These are phyloP conservation scores for Epinephelus malabaricus DNA, from an alignment of 2,797 vertebrate species.

Conservation along the genomic window DNA sequence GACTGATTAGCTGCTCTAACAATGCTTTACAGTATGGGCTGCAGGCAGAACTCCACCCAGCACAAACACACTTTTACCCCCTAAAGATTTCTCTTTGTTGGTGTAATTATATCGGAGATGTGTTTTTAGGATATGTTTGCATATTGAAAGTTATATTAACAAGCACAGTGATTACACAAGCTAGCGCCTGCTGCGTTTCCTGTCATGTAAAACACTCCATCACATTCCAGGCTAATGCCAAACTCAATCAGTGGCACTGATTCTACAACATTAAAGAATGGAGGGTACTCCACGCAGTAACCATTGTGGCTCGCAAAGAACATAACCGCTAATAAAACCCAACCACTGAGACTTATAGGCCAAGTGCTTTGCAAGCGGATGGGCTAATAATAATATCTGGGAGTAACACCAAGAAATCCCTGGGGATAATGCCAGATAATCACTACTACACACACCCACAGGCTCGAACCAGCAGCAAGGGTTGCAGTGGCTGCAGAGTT, in stretches of 20 bases:
- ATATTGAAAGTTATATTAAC: slow-evolving; percentile 45
- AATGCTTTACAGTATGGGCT: slow-evolving; percentile 11
- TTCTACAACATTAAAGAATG: slow-evolving; percentile 39
- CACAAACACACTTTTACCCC: slow-evolving; percentile 31
- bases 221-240: slow-evolving; percentile 31
- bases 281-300: slow-evolving; percentile 26
- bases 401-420: slow-evolving; percentile 63
- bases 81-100: slow-evolving; percentile 26
- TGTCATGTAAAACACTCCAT: slow-evolving; percentile 45
- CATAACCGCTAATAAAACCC: slow-evolving; percentile 57
- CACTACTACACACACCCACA: slow-evolving; percentile 39
- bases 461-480: slow-evolving; percentile 35
- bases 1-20: slow-evolving; percentile 46
- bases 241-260: slow-evolving; percentile 40
- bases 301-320: slow-evolving; percentile 36
- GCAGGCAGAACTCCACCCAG: slow-evolving; percentile 5
- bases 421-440: slow-evolving; percentile 63
- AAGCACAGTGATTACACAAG: slow-evolving; percentile 43
- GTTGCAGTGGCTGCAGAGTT: slow-evolving; percentile 52
- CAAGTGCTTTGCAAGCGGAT: slow-evolving; percentile 38
- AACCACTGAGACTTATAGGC: slow-evolving; percentile 59
- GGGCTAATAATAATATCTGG: slow-evolving; percentile 71
- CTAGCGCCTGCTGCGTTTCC: slow-evolving; percentile 31
- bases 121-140: slow-evolving; percentile 42
- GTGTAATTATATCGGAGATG: slow-evolving; percentile 34